Base-by-base conservation (phyloP, 2,888 invertebrate species). In the Thumatha senex region DNA sequence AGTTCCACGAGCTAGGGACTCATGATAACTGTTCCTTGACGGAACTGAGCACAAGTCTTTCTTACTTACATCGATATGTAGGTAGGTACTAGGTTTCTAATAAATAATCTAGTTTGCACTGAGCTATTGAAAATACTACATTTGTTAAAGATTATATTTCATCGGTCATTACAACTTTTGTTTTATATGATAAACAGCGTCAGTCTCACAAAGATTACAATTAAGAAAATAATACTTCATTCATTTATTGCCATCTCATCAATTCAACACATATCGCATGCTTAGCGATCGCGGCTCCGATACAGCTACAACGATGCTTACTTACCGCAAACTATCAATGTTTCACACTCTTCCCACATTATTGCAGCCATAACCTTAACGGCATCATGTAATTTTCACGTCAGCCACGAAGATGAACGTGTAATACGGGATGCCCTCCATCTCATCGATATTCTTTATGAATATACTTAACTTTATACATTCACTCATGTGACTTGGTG, bases 301-400 rank as follows among this genome's bases (percentile, higher is more conserved):
- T 53, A 49, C 66, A 58, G 52, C 56, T 56, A 56, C 45, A 54
- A 54, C 51, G 62, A 75, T 70, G 70, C 67, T 61, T 63, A 61
- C 61, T 76, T 66, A 79, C 82, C 79, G 80, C 82, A 80, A 82
- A 75, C 76, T 76, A 80, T 78, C 72, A 63, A 81, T 80, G 78
- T 79, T 84, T 84, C 78, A 80, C 82, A 86, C 81, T 84, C 82
- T 83, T 84, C 83, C 76, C 83, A 80, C 82, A 83, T 66, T 58
- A 66, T 78, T 66, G 68, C 73, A 66, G 63, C 68, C 67, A 73
- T 76, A 79, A 75, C 72, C 66, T 63, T 84, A 84, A 85, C 85
- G 84, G 85, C 68, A 77, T 64, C 63, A 57, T 60, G 69, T 67
- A 69, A 70, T 70, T 2, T 31, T 60, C 51, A 62, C 66, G 60